phyloP scores from a whole-genome alignment of 1,140 invertebrate genomes.

The Bombus breviceps region DNA sequence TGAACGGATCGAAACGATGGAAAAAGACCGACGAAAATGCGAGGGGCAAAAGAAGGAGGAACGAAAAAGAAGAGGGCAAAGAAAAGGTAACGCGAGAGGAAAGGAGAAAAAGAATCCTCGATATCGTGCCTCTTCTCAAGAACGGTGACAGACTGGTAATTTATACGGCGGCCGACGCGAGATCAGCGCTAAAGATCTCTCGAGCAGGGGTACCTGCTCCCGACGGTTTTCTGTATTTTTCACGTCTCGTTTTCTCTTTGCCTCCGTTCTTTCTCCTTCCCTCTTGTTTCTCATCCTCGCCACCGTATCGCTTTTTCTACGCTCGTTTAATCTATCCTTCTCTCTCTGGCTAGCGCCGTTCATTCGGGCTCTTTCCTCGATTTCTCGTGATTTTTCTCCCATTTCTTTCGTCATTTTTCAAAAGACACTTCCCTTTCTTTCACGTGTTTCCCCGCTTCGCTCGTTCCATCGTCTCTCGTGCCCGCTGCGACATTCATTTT shows the following conservation, averaged over 20 bases:
- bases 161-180: slow-evolving; percentile 59
- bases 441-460: background rate
- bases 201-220: slow-evolving; percentile 65
- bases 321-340: background rate
- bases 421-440: background rate
- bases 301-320: background rate
- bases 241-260: slow-evolving; percentile 56
- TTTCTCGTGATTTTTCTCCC: slow-evolving; percentile 33
- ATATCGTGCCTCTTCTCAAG: slow-evolving; percentile 59
- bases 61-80: background rate
- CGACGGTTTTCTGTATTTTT: slow-evolving; percentile 71
- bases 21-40: slow-evolving; percentile 28
- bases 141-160: slow-evolving; percentile 69
- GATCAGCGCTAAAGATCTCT: slow-evolving; percentile 70
- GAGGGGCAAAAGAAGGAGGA: background rate
- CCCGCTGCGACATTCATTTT: slow-evolving; percentile 28
- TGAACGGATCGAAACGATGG: slow-evolving; percentile 14
- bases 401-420: slow-evolving; percentile 4
- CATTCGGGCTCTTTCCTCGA: background rate
- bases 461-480: background rate
- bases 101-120: slow-evolving; percentile 52
- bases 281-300: background rate
- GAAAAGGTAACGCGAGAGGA: slow-evolving; percentile 20
- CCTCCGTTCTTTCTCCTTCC: background rate
- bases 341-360: background rate